Base-by-base conservation (phyloP, 2,113 vertebrate species). In the Ceuthmochares aereus region DNA sequence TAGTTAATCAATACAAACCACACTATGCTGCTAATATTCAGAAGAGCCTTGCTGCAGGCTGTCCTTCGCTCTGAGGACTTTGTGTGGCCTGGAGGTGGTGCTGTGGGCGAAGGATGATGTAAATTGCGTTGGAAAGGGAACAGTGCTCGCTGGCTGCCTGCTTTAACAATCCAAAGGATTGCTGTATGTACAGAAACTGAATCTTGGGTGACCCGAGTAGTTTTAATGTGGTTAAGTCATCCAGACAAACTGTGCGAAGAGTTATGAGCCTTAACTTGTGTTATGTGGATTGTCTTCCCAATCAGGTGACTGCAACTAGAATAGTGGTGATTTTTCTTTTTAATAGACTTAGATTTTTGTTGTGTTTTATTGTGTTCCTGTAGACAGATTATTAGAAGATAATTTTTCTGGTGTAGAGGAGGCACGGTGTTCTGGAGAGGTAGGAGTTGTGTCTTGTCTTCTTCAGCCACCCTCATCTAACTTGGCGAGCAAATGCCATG, bases 1-100 rank as follows among this genome's bases (percentile, higher is more conserved):
- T 95, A 96, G 59, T 96, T 92, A 94, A 97, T 97, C 86, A 90
- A 67, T 77, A 47, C 40, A 27, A 66, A 14, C 11, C 89, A 23
- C 36, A 3, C 85, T 55, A 5, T 17, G 7, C 86, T 92, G 12
- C 75, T 85, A 3, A 34, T 23, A 2, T 26, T 92, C 69, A 40
- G 14, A 27, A 13, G 4, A 51, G 47, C 51, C 42, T 63, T 74
- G 36, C 27, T 43, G 17, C 21, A 14, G 72, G 76, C 63, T 67
- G 18, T 6, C 27, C 27, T 30, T 30, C 51, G 25, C 51, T 12
- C 26, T 22, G 52, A 30, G 55, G 36, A 21, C 7, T 6, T 54
- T 12, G 11, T 16, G 25, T 4, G 9, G 22, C 79, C 90, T 87
- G 79, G 62, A 62, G 95, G 36, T 51, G 90, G 59, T 25, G 81